Conservation (phyloP, 2,113 vertebrate genomes). For the Galeopterus variegatus region DNA sequence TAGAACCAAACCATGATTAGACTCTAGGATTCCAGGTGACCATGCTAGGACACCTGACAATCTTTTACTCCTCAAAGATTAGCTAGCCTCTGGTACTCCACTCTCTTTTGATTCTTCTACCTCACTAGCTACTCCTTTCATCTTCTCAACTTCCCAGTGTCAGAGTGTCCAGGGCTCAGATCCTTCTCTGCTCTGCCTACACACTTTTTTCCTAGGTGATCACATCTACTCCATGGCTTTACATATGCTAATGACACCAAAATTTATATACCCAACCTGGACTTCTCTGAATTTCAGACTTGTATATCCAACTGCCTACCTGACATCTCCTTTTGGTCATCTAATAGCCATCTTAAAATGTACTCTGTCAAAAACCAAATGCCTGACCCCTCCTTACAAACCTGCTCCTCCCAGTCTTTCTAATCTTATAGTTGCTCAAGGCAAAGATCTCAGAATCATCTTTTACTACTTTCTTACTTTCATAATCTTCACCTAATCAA, state of each 20-base stretch:
- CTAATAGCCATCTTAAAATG: slow-evolving; percentile 53
- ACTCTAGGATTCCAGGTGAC: background rate
- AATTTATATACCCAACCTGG: slow-evolving; percentile 32
- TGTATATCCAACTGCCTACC: background rate
- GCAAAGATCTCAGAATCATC: slow-evolving; percentile 9
- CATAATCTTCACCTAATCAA: slow-evolving; percentile 19
- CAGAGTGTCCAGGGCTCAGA: background rate
- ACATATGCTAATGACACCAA: slow-evolving; percentile 39
- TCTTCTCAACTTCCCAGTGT: background rate
- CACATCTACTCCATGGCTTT: slow-evolving; percentile 19
- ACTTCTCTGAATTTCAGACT: slow-evolving; percentile 45
- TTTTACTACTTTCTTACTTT: background rate
- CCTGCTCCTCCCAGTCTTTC: slow-evolving; percentile 5
- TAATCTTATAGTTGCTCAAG: background rate
- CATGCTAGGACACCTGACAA: background rate
- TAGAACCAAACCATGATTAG: slow-evolving; percentile 35
- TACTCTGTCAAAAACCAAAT: slow-evolving; percentile 4
- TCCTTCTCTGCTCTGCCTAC: background rate
- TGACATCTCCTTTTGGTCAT: background rate
- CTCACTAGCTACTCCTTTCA: background rate
- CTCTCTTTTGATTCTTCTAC: slow-evolving; percentile 16
- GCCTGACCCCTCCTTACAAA: background rate
- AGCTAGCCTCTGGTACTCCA: background rate
- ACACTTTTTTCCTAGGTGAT: slow-evolving; percentile 43
- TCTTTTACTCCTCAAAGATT: background rate